Conservation (phyloP, 2,888 invertebrate species). For the Masnerella sp. region DNA sequence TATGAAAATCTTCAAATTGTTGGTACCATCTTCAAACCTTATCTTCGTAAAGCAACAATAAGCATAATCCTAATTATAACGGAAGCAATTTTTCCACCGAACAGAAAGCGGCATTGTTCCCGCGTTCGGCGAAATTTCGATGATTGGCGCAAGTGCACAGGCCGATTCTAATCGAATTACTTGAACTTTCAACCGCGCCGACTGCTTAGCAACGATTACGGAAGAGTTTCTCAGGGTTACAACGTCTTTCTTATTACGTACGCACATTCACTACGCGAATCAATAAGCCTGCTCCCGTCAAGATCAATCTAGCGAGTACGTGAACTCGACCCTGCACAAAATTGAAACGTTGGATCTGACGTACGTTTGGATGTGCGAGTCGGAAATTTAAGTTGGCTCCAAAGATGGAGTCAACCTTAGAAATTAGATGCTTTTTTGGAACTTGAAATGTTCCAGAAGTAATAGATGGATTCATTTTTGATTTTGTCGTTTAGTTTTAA, state of each 20-base stretch:
- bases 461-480: too few relatives aligned
- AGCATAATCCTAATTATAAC: background rate
- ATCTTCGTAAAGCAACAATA: background rate
- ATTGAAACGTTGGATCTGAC: too few relatives aligned
- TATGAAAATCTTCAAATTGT: too few relatives aligned
- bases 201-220: conserved; percentile 65
- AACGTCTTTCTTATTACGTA: conserved; percentile 53
- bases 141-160: conserved; percentile 44
- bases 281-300: conserved; percentile 53
- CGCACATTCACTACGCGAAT: conserved; percentile 57
- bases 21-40: too few relatives aligned
- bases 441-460: too few relatives aligned
- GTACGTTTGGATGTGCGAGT: too few relatives aligned
- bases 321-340: conserved; percentile 53
- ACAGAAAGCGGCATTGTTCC: background rate
- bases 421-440: too few relatives aligned
- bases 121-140: conserved; percentile 13
- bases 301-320: conserved; percentile 53
- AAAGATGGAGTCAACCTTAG: too few relatives aligned
- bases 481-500: too few relatives aligned
- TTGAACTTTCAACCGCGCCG: conserved; percentile 69
- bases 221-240: conserved; percentile 56
- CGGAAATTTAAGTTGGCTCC: too few relatives aligned
- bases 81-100: background rate
- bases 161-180: conserved; percentile 71